phyloP scores from a whole-genome alignment of 2,797 vertebrate genomes.

The Halcyon badia region DNA sequence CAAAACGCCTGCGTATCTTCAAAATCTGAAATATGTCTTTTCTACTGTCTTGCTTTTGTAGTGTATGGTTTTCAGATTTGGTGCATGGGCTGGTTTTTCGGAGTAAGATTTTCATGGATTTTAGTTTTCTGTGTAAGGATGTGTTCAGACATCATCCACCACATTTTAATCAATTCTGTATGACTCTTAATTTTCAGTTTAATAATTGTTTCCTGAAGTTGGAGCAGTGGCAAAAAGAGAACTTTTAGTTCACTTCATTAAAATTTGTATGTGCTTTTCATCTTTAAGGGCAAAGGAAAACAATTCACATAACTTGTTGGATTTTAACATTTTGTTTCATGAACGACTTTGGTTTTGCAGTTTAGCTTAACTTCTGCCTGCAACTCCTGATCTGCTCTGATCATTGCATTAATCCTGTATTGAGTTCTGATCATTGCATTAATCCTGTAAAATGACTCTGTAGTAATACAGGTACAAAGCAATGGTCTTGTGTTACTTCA shows the following conservation, averaged over 20 bases:
- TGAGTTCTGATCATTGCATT: background rate
- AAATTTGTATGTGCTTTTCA: background rate
- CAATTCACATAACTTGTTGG: rapidly evolving
- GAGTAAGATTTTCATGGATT: background rate
- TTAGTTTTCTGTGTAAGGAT: background rate
- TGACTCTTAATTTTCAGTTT: background rate
- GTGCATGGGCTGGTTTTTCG: background rate
- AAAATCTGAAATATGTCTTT: background rate
- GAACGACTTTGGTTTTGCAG: background rate
- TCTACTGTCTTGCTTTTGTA: background rate
- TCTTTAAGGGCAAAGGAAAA: background rate
- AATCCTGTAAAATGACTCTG: background rate
- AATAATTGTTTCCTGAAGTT: background rate
- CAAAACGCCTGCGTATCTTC: background rate
- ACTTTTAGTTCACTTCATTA: background rate
- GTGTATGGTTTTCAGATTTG: background rate
- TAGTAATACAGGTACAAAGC: background rate
- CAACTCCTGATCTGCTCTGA: background rate
- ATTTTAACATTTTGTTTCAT: background rate
- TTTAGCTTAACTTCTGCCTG: background rate
- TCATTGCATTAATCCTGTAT: background rate
- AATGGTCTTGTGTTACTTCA: background rate
- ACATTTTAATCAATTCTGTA: background rate
- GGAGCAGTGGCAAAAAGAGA: background rate
- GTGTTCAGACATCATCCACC: background rate